Evolutionary conservation across 2,113 vertebrate species (phyloP), one percentile per base, ranked within the genome.

Genomic region (Quiscalus mexicanus): DNA sequence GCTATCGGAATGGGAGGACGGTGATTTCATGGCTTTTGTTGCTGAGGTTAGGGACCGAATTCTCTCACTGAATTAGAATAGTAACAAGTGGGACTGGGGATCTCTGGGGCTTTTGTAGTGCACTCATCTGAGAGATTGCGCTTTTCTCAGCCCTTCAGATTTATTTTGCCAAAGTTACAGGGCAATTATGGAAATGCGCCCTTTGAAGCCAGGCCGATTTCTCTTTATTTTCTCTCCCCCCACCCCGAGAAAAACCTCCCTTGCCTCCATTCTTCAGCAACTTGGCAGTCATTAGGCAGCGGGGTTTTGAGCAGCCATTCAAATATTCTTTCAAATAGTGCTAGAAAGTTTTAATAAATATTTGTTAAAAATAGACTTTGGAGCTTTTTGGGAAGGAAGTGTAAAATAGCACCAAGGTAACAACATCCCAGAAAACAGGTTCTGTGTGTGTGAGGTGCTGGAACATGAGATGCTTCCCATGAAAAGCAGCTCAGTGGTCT

Each of bases 181-280:
- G 98, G 98, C 99, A 99, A 99, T 99, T 99, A 99, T 99, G 99
- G 99, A 99, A 99, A 99, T 99, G 98, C 52, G 65, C 93, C 98
- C 99, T 99, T 99, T 99, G 99, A 99, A 99, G 98, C 98, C 33
- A 64, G 97, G 98, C 98, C 96, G 97, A 98, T 98, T 97, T 96
- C 98, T 98, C 98, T 98, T 98, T 98, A 98, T 98, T 98, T 98
- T 98, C 97, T 98, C 98, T 27, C 11, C 33, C 62, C 56, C 91
- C 42, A 45, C 97, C 50, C 96, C 98, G 98, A 98, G 98, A 97
- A 97, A 97, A 97, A 94, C 94, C 80, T 97, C 94, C 88, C 91
- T 97, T 45, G 71, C 92, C 95, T 97, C 91, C 87, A 90, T 95
- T 95, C 85, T 96, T 89, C 79, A 68, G 70, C 94, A 25, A 76